Percentiles rank a stretch among this genome's conserved stretches.
These are phyloP conservation scores for Apodemus sylvaticus DNA, from an alignment of 2,113 vertebrate species.

Conservation along the genomic window DNA sequence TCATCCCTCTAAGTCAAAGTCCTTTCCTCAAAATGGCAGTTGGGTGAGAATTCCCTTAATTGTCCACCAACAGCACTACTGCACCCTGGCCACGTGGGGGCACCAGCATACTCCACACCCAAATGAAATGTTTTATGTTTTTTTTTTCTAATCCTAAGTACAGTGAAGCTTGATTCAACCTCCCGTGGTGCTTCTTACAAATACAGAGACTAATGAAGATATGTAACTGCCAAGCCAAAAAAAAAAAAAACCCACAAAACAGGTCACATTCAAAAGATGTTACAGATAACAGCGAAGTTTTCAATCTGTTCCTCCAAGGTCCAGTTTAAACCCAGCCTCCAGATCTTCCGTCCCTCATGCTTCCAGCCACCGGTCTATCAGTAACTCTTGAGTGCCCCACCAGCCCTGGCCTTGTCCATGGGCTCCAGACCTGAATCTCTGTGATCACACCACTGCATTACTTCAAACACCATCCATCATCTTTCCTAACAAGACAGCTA, in stretches of 20 bases:
- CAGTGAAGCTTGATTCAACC: neutral
- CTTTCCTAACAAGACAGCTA: neutral
- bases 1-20: neutral
- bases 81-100: constrained; percentile 29
- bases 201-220: neutral
- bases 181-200: neutral
- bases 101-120: constrained; percentile 38
- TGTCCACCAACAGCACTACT: neutral
- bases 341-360: neutral
- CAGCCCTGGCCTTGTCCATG: neutral
- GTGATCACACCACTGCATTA: neutral
- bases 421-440: neutral
- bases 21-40: constrained; percentile 48
- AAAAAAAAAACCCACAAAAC: constrained; percentile 34
- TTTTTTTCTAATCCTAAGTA: neutral
- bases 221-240: neutral
- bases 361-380: neutral
- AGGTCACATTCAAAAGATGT: neutral
- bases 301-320: neutral
- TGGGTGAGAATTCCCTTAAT: neutral
- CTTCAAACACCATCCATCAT: neutral
- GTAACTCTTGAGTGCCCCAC: neutral
- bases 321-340: neutral
- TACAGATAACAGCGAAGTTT: neutral
- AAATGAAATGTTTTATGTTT: neutral